Evolutionary conservation across 2,797 vertebrate species (phyloP), one percentile per base, ranked within the genome.

Genomic region (Heliangelus exortis): DNA sequence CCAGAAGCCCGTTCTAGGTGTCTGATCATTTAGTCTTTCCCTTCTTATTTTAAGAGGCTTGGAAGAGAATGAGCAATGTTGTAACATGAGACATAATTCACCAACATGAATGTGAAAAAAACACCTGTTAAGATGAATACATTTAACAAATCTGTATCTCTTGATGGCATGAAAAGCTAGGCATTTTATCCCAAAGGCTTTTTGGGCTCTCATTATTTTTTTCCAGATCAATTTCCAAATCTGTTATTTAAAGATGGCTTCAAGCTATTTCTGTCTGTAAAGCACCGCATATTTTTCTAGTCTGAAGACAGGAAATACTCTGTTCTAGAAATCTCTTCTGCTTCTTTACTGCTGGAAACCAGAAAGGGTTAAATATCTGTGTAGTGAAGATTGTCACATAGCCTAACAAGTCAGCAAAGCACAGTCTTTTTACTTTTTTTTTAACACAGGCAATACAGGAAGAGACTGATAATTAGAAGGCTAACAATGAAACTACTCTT

Each of bases 211-310:
- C 47, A 47, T 87, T 90, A 34, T 76, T 94, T 93, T 93, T 95
- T 67, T 15, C 57, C 80, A 61, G 43, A 81, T 84, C 34, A 41
- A 54, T 96, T 92, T 81, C 85, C 41, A 91, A 26, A 88, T 92
- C 81, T 91, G 74, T 36, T 90, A 87, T 89, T 97, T 97, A 92
- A 96, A 95, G 67, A 92, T 47, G 41, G 54, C 45, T 90, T 77
- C 53, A 75, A 77, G 93, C 55, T 91, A 65, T 91, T 96, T 92
- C 84, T 93, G 74, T 87, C 85, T 55, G 28, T 63, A 15, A 91
- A 78, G 48, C 21, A 59, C 43, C 50, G 50, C 36, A 15, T 47
- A 47, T 48, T 61, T 72, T 68, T 66, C 83, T 53, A 68, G 34
- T 10, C 29, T 61, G 33, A 82, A 92, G 54, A 73, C 25, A 34